These are phyloP conservation scores for Salvelinus fontinalis DNA, from an alignment of 2,113 vertebrate genomes.

Conservation along the genomic window DNA sequence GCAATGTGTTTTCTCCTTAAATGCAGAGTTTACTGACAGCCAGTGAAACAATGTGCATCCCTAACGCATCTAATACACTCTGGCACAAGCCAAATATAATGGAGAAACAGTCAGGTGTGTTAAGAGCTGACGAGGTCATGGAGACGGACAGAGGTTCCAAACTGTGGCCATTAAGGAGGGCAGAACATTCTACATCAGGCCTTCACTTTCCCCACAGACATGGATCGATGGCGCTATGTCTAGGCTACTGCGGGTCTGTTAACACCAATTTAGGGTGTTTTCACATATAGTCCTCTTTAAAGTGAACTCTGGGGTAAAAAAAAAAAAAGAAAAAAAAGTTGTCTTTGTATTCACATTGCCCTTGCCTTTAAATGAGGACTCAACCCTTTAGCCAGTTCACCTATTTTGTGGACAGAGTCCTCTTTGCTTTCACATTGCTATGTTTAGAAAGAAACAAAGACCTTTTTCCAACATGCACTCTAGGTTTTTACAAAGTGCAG, in stretches of 20 bases:
- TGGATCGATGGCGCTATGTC: constrained; percentile 27
- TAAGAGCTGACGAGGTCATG: constrained; percentile 30
- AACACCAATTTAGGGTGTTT: not conserved
- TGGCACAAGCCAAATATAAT: constrained; percentile 36
- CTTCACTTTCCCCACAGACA: constrained; percentile 11
- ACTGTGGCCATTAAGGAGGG: constrained; percentile 26
- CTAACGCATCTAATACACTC: constrained; percentile 1
- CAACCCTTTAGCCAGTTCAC: too few species aligned
- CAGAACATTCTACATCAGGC: constrained; percentile 13
- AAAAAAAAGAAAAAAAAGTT: too few species aligned
- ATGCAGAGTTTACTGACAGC: not conserved
- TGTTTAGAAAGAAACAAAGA: too few species aligned
- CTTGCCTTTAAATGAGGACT: too few species aligned
- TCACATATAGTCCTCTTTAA: too few species aligned
- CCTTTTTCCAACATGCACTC: too few species aligned
- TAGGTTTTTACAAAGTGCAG: too few species aligned
- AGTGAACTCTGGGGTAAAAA: too few species aligned
- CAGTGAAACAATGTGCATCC: constrained; percentile 12
- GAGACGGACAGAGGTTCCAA: constrained; percentile 44
- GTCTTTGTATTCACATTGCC: too few species aligned
- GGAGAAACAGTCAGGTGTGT: constrained; percentile 43
- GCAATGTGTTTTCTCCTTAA: not conserved
- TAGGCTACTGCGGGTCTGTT: not conserved
- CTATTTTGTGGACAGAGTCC: too few species aligned
- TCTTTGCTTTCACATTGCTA: too few species aligned